Conservation (phyloP, 2,888 invertebrate genomes). For the Tachina grossa region DNA sequence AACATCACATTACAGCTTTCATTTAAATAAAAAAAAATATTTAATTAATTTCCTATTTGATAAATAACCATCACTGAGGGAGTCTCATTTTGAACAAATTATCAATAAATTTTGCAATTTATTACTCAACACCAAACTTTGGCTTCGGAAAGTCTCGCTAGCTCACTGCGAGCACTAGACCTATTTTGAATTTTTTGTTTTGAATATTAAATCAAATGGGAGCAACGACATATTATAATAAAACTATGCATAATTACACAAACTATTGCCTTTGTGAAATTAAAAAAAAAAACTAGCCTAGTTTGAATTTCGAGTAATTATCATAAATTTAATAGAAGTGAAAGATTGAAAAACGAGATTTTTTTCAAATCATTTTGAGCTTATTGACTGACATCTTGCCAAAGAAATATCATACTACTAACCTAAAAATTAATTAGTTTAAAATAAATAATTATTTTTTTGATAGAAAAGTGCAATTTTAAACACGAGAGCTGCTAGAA, state of each 20-base stretch:
- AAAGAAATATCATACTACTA: not conserved
- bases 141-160: not conserved
- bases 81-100: not conserved
- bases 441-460: no score
- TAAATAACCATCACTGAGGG: no score
- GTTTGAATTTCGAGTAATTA: not conserved
- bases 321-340: slow-evolving; percentile 3
- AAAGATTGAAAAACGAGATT: not conserved
- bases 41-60: not conserved
- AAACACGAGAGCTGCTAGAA: no score
- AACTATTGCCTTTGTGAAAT: not conserved
- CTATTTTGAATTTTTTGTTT: not conserved
- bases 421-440: not conserved
- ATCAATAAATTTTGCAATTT: slow-evolving; percentile 6
- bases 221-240: not conserved
- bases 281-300: no score
- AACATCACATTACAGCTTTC: no score
- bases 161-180: not conserved
- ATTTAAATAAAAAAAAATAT: not conserved
- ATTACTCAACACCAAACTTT: not conserved
- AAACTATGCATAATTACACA: not conserved
- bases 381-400: not conserved
- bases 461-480: no score
- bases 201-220: not conserved
- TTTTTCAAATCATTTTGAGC: not conserved